These are phyloP conservation scores for Diplodus sargus DNA, from an alignment of 2,797 vertebrate genomes.

Conservation along the genomic window DNA sequence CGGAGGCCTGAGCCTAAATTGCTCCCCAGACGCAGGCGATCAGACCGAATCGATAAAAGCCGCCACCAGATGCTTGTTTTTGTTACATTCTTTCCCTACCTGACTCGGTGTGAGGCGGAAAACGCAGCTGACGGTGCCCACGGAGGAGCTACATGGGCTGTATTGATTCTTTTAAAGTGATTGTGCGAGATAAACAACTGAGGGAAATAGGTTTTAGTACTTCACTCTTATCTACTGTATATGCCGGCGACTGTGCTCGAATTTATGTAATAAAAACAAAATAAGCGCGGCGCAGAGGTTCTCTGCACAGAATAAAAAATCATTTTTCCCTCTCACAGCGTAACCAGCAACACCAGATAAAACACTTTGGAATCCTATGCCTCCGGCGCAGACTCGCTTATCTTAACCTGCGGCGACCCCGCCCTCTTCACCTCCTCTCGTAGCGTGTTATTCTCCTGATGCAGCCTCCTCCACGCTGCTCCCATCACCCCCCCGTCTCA, in stretches of 20 bases:
- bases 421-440: background rate
- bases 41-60: slow-evolving; percentile 58
- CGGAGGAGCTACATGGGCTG: slow-evolving; percentile 19
- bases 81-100: slow-evolving; percentile 30
- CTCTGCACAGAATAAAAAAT: slow-evolving; percentile 13
- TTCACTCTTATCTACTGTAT: slow-evolving; percentile 22
- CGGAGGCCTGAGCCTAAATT: slow-evolving; percentile 43
- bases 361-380: slow-evolving; percentile 25
- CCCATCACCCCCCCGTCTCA: background rate
- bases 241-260: background rate
- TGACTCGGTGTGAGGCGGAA: slow-evolving; percentile 36
- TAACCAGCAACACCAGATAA: slow-evolving; percentile 8
- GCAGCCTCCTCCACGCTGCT: background rate
- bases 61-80: slow-evolving; percentile 18
- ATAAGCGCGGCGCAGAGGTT: slow-evolving; percentile 5
- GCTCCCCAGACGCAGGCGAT: slow-evolving; percentile 49
- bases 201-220: slow-evolving; percentile 27
- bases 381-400: slow-evolving; percentile 16
- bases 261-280: slow-evolving; percentile 31
- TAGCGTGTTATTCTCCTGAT: slow-evolving; percentile 6
- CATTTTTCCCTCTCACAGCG: slow-evolving; percentile 11
- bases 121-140: slow-evolving; percentile 15
- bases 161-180: slow-evolving; percentile 61
- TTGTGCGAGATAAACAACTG: slow-evolving; percentile 39
- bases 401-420: slow-evolving; percentile 17